A percentile compares a stretch with the other conserved stretches of the same genome.
These are phyloP conservation scores for Caranx melampygus DNA, from an alignment of 2,113 vertebrate genomes.

Conservation along the genomic window DNA sequence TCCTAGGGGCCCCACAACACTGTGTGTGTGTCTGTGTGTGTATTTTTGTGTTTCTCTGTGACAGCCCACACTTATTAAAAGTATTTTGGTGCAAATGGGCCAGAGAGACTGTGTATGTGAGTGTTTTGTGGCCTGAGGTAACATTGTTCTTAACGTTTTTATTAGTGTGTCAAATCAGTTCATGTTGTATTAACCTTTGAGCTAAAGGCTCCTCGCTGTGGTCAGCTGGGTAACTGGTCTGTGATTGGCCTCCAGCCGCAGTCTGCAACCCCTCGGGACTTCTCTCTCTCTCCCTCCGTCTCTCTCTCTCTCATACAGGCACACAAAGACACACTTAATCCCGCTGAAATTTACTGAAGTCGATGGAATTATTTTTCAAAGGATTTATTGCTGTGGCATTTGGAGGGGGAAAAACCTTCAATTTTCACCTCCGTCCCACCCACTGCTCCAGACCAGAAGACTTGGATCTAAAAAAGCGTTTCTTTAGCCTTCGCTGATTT, in stretches of 20 bases:
- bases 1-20: conserved; percentile 44
- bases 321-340: conserved; percentile 27
- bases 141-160: conserved; percentile 60
- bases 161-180: conserved; percentile 75
- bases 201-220: conserved; percentile 62
- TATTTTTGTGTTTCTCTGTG: conserved; percentile 8
- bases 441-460: conserved; percentile 9
- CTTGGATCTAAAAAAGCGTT: conserved; percentile 17
- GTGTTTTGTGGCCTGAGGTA: conserved; percentile 51
- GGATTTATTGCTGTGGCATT: conserved; percentile 45
- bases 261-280: conserved; percentile 8
- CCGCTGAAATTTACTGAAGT: conserved; percentile 22
- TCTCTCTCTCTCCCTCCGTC: neutral
- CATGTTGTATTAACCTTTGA: conserved; percentile 69
- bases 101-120: conserved; percentile 24
- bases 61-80: conserved; percentile 8
- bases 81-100: conserved; percentile 15
- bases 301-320: conserved; percentile 2
- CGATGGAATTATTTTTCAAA: conserved; percentile 32
- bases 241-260: conserved; percentile 43
- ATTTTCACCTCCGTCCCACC: conserved; percentile 29
- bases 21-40: conserved; percentile 14
- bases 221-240: conserved; percentile 63
- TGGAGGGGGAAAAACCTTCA: neutral
- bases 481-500: neutral